Evolutionary conservation across 2,797 vertebrate species (phyloP), one percentile per base, ranked within the genome.

Genomic region (Gobionotothen gibberifrons): DNA sequence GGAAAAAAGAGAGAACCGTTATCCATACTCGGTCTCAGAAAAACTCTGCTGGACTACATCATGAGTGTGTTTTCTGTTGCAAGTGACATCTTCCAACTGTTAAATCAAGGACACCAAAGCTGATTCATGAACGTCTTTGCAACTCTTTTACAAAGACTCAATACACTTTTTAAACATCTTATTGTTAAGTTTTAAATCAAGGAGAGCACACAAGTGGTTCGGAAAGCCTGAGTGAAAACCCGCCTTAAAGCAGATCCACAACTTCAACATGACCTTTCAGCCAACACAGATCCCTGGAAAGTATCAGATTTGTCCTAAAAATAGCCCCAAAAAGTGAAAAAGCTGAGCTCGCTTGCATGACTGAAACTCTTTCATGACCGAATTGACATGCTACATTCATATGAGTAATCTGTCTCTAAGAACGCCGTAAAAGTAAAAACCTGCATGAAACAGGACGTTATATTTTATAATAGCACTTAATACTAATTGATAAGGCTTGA

Each of bases 291-390:
- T 40, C 3, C 22, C 56, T 71, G 16, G 21, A 71, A 58, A 76
- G 84, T 82, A 47, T 82, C 76, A 44, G 3, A 70, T 76, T 79
- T 44, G n/a, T 3, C 51, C 75, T 76, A 80, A 71, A 76, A 80
- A 81, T 84, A 82, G 62, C 26, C 14, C 14, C 5, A 61, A 75
- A 85, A 73, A 13, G 52, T 16, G 13, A n/a, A 71, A 86, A 70
- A 47, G 49, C 56, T 56, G 69, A 80, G 53, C 59, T 66, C 15
- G 67, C 8, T 3, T 61, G 48, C 69, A 42, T 78, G 44, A 15
- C 60, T 22, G 9, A 67, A 56, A 77, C 55, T 17, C 40, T 63
- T 49, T 5, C 22, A 42, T 71, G 46, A 63, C 40, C 44, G 32
- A 36, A 62, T 55, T 63, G 39, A 62, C 44, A 12, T 39, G 36